Base-by-base conservation (phyloP, 1,140 invertebrate genomes). In the Papilio glaucus region DNA sequence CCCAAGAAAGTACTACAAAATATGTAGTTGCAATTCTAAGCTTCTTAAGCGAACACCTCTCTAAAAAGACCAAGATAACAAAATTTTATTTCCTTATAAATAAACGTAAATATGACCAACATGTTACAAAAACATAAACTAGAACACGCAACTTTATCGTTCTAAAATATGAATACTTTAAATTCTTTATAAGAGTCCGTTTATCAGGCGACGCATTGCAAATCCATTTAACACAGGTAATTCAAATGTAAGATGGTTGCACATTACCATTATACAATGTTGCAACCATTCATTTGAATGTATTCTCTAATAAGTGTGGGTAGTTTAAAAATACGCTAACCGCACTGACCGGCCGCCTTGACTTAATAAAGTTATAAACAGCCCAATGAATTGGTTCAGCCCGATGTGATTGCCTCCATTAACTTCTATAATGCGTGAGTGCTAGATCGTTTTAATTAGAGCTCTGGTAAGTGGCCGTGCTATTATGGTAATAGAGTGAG, bases 361-460 rank as follows among this genome's bases (percentile, higher is more conserved):
- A 65, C 62, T 65, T 65, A 65, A 65, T 65, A 65, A 65, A 65
- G 62, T 18, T 4, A 65, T 65, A 65, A 65, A 65, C 37, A 38
- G 62, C 37, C 15, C 33, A 65, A 39, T 65, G 33, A 65, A 41
- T 38, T 41, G 62, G 62, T 41, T 37, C 5, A 10, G 15, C 37
- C 15, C 15, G 12, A 53, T 65, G 37, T 41, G 62, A 62, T 62
- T 62, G 60, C 29, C 4, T 33, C n/a, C 62, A 39, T 65, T 65
- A 65, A 37, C 7, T 41, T 15, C 15, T 65, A 41, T 65, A 65
- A 65, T 65, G 15, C 62, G 62, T 41, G 62, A 39, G 62, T 65
- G 33, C 45, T 53, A 53, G 62, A 39, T 65, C 62, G 62, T 65
- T 65, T 65, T 65, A 65, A 65, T 65, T 65, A 65, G 62, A 65